Base-by-base conservation (phyloP, 2,113 vertebrate species). In the Anguilla rostrata region DNA sequence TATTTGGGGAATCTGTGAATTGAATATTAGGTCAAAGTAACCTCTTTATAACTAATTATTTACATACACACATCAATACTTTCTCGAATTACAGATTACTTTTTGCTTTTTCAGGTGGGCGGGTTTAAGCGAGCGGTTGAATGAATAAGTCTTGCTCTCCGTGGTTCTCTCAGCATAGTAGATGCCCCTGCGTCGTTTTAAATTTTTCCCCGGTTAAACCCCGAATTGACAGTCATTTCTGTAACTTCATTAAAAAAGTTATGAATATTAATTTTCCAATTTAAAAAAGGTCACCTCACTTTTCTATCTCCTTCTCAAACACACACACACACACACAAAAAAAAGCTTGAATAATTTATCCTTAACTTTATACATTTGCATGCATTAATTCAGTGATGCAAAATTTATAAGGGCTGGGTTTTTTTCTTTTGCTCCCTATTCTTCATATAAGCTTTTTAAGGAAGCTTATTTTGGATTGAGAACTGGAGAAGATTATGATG, bases 251-350 rank as follows among this genome's bases (percentile, higher is more conserved):
- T 92, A 92, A 95, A 95, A 95, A 94, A 94, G 95, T 96, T 94
- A 97, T 96, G 94, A 97, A 97, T 97, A 97, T 96, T 97, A 96
- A 97, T 96, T 90, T 93, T 92, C 89, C 93, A 88, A 93, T 95
- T 96, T 93, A 95, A 88, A 88, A 89, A 86, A 78, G 82, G 83
- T 85, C 82, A 84, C 87, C 87, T 82, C 81, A 6, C 81, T 75
- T 95, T 96, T 94, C 94, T 78, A n/a, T n/a, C n/a, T n/a, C n/a
- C n/a, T n/a, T n/a, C n/a, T n/a, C n/a, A n/a, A n/a, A n/a, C 49
- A 83, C 53, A 87, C 84, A 39, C n/a, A n/a, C n/a, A n/a, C n/a
- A n/a, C n/a, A n/a, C n/a, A n/a, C n/a, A 82, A 66, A n/a, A 94
- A 94, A 95, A 96, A 94, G 49, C 39, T 90, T 89, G 92, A 96